A percentile compares a stretch with the other conserved stretches of the same genome.
Conservation (phyloP, 2,797 vertebrate species). For the Meda fulgida region DNA sequence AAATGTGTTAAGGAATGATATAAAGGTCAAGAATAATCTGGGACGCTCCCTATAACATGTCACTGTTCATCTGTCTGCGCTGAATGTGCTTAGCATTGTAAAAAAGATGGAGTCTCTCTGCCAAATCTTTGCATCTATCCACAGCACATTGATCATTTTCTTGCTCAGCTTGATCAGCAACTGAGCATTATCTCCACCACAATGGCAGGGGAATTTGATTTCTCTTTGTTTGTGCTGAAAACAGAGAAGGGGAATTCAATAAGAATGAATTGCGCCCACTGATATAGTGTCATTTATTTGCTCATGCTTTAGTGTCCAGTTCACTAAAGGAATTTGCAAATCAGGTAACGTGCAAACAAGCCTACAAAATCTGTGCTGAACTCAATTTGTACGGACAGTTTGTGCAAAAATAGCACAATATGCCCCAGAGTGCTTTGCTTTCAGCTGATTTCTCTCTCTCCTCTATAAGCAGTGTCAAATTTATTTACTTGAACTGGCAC, state of each 20-base stretch:
- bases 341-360: not conserved
- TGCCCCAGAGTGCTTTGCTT: constrained; percentile 32
- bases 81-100: constrained; percentile 41
- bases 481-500: constrained; percentile 30
- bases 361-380: constrained; percentile 18
- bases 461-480: constrained; percentile 37
- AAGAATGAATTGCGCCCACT: not conserved
- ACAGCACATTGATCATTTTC: constrained; percentile 12
- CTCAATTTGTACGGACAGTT: constrained; percentile 31
- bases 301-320: not conserved
- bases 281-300: not conserved
- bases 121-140: constrained; percentile 30
- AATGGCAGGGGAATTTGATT: constrained; percentile 21
- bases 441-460: constrained; percentile 36
- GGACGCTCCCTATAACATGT: constrained; percentile 24
- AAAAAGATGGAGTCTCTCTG: not conserved
- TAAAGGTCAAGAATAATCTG: constrained; percentile 36
- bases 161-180: constrained; percentile 24
- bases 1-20: constrained; percentile 29
- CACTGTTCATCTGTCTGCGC: constrained; percentile 40
- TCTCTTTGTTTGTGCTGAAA: constrained; percentile 32
- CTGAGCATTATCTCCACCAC: constrained; percentile 9
- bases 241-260: constrained; percentile 9
- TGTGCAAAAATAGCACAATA: constrained; percentile 18
- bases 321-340: constrained; percentile 9